Evolutionary conservation across 2,113 vertebrate genomes (phyloP).

Genomic region (Stictonetta naevosa): DNA sequence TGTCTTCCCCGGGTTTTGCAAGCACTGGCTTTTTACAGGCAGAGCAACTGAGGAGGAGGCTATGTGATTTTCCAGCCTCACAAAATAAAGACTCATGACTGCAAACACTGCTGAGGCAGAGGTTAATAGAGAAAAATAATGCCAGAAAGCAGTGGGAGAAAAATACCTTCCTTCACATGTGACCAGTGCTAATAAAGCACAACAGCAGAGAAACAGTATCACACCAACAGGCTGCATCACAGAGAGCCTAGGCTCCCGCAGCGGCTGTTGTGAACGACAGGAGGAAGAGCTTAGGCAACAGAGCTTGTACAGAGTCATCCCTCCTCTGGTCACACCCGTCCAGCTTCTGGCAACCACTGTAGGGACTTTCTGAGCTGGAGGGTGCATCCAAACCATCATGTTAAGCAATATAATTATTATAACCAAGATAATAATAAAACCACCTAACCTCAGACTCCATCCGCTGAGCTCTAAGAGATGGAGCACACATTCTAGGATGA

Average conservation of each 20-base stretch:
- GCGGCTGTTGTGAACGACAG: background rate
- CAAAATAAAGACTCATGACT: background rate
- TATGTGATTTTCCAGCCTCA: background rate
- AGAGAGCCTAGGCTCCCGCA: background rate
- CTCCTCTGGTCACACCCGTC: background rate
- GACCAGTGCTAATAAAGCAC: background rate
- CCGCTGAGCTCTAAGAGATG: conserved; percentile 35
- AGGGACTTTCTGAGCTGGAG: conserved; percentile 60
- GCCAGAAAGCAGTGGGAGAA: background rate
- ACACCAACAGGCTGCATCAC: background rate
- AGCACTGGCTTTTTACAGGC: background rate
- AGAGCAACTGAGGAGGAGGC: background rate
- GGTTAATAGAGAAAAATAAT: background rate
- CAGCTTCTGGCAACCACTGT: conserved; percentile 12
- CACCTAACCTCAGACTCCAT: conserved; percentile 64
- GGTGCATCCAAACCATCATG: conserved; percentile 25
- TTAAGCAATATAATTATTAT: conserved; percentile 60
- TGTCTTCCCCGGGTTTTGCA: background rate
- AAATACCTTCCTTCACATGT: background rate
- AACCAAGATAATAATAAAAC: conserved; percentile 51
- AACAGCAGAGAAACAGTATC: background rate
- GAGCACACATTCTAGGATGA: conserved; percentile 61
- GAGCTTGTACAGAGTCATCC: background rate
- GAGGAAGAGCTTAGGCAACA: conserved; percentile 14
- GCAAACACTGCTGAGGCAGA: background rate